A percentile compares a stretch with the other conserved stretches of the same genome.
Conservation (phyloP, 2,797 vertebrate genomes). For the Decapterus maruadsi region DNA sequence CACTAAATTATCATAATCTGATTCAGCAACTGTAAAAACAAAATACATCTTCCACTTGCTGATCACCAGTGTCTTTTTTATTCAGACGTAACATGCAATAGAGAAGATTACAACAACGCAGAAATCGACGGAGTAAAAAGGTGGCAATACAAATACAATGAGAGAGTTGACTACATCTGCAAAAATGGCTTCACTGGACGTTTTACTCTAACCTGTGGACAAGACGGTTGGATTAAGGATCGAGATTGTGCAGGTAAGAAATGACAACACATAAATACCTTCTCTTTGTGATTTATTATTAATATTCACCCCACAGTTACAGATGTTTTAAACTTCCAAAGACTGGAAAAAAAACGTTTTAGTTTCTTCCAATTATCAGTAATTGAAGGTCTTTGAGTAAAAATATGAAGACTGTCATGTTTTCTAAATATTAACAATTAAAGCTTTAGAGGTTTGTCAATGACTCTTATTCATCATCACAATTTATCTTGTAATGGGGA, state of each 20-base stretch:
- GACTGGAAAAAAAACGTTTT: not conserved
- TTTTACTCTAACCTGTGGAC: rapidly evolving
- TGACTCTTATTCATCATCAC: too few relatives aligned
- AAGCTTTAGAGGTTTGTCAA: too few relatives aligned
- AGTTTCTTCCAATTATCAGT: not conserved
- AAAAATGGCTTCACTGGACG: rapidly evolving
- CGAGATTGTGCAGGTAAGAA: rapidly evolving
- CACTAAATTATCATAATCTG: not conserved
- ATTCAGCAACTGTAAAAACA: not conserved
- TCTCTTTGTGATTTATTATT: not conserved
- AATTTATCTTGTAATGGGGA: too few relatives aligned
- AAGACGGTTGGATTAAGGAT: rapidly evolving
- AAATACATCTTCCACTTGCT: not conserved
- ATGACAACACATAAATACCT: not conserved
- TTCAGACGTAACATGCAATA: not conserved
- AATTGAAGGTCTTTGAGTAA: not conserved
- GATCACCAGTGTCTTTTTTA: not conserved
- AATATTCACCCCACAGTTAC: not conserved
- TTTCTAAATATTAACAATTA: not conserved
- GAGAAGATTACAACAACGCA: rapidly evolving
- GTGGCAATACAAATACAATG: rapidly evolving
- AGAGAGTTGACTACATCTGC: not conserved
- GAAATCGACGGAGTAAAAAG: rapidly evolving
- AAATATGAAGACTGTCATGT: not conserved
- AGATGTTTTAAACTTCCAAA: not conserved